These are phyloP conservation scores for Danionella dracula DNA, from an alignment of 2,797 vertebrate genomes.

Conservation along the genomic window DNA sequence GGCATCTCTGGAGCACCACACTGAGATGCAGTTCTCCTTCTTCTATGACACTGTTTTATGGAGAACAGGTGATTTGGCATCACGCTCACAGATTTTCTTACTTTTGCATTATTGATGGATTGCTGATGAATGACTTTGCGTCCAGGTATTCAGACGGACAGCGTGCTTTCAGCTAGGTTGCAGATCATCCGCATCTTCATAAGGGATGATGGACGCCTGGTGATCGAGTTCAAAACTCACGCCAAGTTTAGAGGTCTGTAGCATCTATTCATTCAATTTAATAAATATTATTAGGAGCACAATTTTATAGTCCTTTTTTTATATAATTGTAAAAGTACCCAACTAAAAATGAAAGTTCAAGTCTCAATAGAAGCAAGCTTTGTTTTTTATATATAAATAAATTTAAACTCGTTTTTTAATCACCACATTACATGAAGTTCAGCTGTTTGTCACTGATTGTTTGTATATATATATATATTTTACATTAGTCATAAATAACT, in stretches of 20 bases:
- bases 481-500: too few relatives aligned
- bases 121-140: neutral
- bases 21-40: slow-evolving; percentile 98
- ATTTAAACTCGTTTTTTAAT: too few relatives aligned
- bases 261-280: neutral
- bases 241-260: slow-evolving; percentile 92
- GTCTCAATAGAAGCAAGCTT: too few relatives aligned
- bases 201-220: slow-evolving; percentile 90
- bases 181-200: slow-evolving; percentile 98
- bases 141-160: slow-evolving; percentile 95
- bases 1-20: slow-evolving; percentile 97
- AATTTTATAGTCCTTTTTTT: too few relatives aligned
- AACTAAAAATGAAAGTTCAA: too few relatives aligned
- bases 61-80: slow-evolving; percentile 80
- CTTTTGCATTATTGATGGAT: neutral
- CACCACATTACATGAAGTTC: too few relatives aligned
- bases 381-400: too few relatives aligned
- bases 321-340: too few relatives aligned
- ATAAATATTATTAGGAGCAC: too few relatives aligned
- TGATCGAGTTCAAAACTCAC: slow-evolving; percentile 97
- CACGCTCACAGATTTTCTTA: neutral
- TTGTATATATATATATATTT: too few relatives aligned
- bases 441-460: too few relatives aligned
- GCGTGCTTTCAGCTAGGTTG: slow-evolving; percentile 89
- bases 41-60: slow-evolving; percentile 97